Evolutionary conservation across 2,113 vertebrate species (phyloP).

Genomic region (Pterocles gutturalis): DNA sequence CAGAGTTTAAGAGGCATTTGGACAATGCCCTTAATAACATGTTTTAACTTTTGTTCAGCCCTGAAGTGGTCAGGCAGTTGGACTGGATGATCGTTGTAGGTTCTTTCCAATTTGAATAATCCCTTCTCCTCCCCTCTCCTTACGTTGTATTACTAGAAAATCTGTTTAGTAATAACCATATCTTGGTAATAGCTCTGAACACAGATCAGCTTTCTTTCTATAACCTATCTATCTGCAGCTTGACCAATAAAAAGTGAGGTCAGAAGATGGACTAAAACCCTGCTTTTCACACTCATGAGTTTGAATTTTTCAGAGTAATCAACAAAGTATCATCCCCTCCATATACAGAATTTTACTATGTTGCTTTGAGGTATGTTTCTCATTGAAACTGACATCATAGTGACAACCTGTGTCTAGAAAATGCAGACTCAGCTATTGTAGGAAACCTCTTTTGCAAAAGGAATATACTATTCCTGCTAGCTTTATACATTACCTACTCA

Average conservation of each 20-base stretch:
- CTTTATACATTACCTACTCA: neutral
- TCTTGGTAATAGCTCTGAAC: too few relatives aligned
- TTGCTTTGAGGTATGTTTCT: neutral
- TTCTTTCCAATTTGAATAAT: too few relatives aligned
- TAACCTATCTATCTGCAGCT: neutral
- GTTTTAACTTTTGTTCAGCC: too few relatives aligned
- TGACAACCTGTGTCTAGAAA: neutral
- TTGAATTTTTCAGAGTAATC: neutral
- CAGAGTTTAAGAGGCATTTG: too few relatives aligned
- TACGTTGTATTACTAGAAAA: too few relatives aligned
- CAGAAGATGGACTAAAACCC: neutral
- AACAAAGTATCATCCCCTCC: neutral
- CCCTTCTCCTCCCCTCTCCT: too few relatives aligned
- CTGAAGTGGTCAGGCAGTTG: too few relatives aligned
- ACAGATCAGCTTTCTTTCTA: neutral
- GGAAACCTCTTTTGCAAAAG: neutral
- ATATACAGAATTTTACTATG: neutral
- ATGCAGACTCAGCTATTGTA: neutral
- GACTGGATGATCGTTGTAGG: too few relatives aligned
- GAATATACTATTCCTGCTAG: neutral
- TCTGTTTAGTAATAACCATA: too few relatives aligned
- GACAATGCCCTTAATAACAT: too few relatives aligned
- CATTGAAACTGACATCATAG: neutral
- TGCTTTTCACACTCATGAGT: neutral
- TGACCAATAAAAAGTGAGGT: neutral